Base-by-base conservation (phyloP, 2,797 vertebrate genomes). In the Mormyrus hasselquistii region DNA sequence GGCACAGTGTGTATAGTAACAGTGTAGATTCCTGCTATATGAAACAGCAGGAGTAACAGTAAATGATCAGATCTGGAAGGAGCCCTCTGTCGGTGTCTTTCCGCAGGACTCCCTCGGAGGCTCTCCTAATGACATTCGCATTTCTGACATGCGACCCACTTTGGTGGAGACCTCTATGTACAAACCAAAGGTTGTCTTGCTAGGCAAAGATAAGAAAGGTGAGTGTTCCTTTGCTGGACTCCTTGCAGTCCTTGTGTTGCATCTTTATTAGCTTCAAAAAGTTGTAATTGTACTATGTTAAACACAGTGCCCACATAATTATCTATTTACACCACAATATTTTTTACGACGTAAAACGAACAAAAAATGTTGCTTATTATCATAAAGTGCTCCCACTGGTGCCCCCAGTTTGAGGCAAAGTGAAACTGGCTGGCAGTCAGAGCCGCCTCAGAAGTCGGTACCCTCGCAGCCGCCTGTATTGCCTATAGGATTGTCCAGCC, bases 131-230 rank as follows among this genome's bases (percentile, higher is more conserved):
- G 98, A 99, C 94, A 98, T 99, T 95, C 97, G 98, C 89, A 99
- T 99, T 94, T 99, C 97, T 88, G 99, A 99, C 93, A 98, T 99
- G 96, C 97, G 98, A 91, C 98, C 98, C 52, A 99, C 98, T 91
- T 96, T 99, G 94, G 97, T 98, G 90, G 99, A 99, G 94, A 97
- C 97, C 50, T 96, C 98, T 2, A 96, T 99, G 94, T 99, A 99
- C 95, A 99, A 98, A 92, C 99, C 99, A 92, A 99, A 99, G 94
- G 98, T 99, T 94, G 97, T 99, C 90, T 96, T 99, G 88, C 96
- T 99, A 94, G 97, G 98, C 91, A 99, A 99, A 95, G 99, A 99
- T 90, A 99, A 99, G 95, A 99, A 99, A 98, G 99, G 99, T 99
- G 97, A 90, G 90, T 65, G 34, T n/a, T 3, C 29, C 69, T 10